Base-by-base conservation (phyloP, 2,888 invertebrate species). In the Tipula helvola region DNA sequence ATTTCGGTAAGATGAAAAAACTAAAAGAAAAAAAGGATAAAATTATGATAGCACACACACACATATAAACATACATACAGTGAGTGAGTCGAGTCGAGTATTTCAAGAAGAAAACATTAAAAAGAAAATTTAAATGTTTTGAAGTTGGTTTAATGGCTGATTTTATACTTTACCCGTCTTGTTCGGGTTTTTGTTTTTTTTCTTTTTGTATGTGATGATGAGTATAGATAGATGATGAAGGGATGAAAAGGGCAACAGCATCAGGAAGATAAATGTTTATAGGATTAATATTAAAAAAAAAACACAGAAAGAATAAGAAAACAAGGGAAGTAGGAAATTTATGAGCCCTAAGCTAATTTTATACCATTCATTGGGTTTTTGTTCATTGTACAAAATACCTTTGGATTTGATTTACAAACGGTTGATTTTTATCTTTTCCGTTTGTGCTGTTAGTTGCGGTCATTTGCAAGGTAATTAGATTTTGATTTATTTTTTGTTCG, bases 321-420 rank as follows among this genome's bases (percentile, higher is more conserved):
- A 71, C 71, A 28, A 71, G 71, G 71, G 28, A 28, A 28, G 71
- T 71, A 12, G 28, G 71, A 71, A 71, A 71, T 71, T 71, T 71
- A 71, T 71, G 71, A 71, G 71, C 71, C 71, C 71, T 71, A 71
- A 71, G 71, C 71, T 71, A 71, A 71, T 71, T 71, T 71, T 71
- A 18, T 71, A 71, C 71, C 28, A 71, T 71, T 71, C 71, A 28
- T 71, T 71, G 71, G 71, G 71, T 71, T 71, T 71, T 52, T 28
- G 28, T 18, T 71, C 16, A 71, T 71, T 71, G 71, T 71, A 28
- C 2, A n/a, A n/a, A n/a, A 71, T 71, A 71, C 71, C 71, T 71
- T 52, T 71, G 28, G 71, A 71, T 71, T 71, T 71, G 71, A 71
- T 71, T 71, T 71, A 71, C 71, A 71, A 71, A 71, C 71, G 71